Conservation (phyloP, 2,113 vertebrate genomes). For the Laterallus jamaicensis region DNA sequence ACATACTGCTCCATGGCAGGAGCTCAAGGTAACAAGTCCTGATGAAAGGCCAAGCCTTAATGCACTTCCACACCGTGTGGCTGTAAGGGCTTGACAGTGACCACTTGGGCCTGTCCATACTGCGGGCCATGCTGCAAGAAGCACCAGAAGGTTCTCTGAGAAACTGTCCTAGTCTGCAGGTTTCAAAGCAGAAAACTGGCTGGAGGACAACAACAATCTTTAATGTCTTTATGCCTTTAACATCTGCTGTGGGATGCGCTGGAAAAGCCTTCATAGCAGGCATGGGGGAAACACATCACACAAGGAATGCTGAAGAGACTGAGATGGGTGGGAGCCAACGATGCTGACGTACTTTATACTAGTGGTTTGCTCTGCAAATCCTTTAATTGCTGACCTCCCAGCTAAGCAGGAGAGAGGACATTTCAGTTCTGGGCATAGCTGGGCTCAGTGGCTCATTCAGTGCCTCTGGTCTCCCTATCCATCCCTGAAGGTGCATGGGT, state of each 20-base stretch:
- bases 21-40: not conserved
- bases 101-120: not conserved
- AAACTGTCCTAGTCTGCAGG: not conserved
- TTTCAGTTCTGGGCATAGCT: not conserved
- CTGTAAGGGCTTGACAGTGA: accelerated
- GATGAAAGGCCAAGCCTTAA: not conserved
- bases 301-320: not conserved
- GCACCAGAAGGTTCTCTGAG: not conserved
- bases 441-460: not conserved
- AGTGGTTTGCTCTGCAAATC: not conserved
- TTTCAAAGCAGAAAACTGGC: not conserved
- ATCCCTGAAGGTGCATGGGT: not conserved
- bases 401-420: not conserved
- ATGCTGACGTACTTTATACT: not conserved
- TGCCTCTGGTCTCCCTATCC: not conserved
- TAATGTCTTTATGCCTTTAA: not conserved
- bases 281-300: not conserved
- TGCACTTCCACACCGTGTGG: not conserved
- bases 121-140: accelerated
- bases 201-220: not conserved
- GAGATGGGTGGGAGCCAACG: not conserved
- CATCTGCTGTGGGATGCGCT: not conserved
- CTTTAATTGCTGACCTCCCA: not conserved
- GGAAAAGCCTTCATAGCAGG: not conserved
- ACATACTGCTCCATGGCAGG: not conserved